Conservation (phyloP, 2,797 vertebrate species). For the Liasis olivaceus region DNA sequence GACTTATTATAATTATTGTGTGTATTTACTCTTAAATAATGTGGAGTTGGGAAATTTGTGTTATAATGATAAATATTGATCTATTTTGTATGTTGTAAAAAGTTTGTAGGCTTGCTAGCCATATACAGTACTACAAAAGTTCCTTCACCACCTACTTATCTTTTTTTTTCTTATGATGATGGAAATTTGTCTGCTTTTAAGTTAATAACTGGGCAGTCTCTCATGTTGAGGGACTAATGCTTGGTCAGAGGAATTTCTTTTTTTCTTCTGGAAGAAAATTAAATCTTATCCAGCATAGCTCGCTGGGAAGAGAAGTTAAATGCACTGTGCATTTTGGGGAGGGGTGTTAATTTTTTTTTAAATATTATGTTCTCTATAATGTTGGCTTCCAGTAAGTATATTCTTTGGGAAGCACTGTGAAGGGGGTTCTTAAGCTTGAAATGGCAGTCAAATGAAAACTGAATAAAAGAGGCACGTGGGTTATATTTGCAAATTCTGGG, state of each 20-base stretch:
- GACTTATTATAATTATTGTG: conserved; percentile 77
- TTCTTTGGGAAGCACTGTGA: conserved; percentile 30
- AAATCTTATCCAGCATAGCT: conserved; percentile 29
- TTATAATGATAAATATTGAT: conserved; percentile 80
- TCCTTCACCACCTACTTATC: conserved; percentile 52
- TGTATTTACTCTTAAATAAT: conserved; percentile 76
- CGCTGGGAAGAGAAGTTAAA: conserved; percentile 48
- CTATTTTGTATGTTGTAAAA: conserved; percentile 87
- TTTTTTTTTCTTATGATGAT: conserved; percentile 43
- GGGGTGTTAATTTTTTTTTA: conserved; percentile 5
- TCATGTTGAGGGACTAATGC: conserved; percentile 56
- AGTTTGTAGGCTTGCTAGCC: conserved; percentile 72
- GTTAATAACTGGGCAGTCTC: conserved; percentile 41
- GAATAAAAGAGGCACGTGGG: conserved; percentile 28
- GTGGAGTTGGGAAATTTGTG: conserved; percentile 65
- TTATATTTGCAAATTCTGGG: conserved; percentile 34
- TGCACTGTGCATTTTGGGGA: conserved; percentile 50
- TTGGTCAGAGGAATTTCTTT: conserved; percentile 39
- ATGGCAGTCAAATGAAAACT: conserved; percentile 58
- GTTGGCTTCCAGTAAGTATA: conserved; percentile 16
- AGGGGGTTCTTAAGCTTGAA: conserved; percentile 43
- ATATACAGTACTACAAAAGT: conserved; percentile 48
- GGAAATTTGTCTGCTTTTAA: conserved; percentile 49
- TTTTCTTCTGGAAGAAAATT: conserved; percentile 49
- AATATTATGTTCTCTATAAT: background rate